phyloP scores from a whole-genome alignment of 2,113 vertebrate species.

The Atrichornis clamosus region DNA sequence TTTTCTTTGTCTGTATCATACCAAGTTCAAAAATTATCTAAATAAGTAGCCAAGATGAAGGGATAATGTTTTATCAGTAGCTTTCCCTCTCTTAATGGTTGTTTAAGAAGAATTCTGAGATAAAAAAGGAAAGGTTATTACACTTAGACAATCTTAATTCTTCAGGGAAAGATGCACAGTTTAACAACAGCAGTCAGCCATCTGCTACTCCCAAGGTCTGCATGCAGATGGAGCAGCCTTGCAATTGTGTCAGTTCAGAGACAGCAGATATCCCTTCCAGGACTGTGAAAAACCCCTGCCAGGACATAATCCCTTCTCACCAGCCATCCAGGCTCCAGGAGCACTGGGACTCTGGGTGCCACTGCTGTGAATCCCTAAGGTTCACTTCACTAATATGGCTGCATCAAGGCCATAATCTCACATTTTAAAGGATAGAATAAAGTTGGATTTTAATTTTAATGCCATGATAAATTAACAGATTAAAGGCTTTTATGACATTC shows the following conservation, averaged over 20 bases:
- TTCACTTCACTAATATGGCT: neutral
- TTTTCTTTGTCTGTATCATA: neutral
- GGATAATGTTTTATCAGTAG: neutral
- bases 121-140: conserved; percentile 44
- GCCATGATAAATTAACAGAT: neutral
- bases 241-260: neutral
- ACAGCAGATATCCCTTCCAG: neutral
- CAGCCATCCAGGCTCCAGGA: neutral
- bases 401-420: neutral
- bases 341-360: neutral
- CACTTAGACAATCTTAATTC: conserved; percentile 38
- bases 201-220: neutral
- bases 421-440: neutral
- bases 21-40: neutral
- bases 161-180: conserved; percentile 14
- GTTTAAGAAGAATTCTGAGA: neutral
- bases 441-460: neutral
- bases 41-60: neutral
- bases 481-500: neutral
- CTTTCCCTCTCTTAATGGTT: neutral
- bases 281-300: neutral
- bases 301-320: neutral
- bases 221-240: conserved; percentile 27
- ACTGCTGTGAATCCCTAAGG: neutral
- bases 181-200: conserved; percentile 44